Evolutionary conservation across 1,140 invertebrate genomes (phyloP), one percentile per base, ranked within the genome.

Genomic region (Globodera ellingtonae): DNA sequence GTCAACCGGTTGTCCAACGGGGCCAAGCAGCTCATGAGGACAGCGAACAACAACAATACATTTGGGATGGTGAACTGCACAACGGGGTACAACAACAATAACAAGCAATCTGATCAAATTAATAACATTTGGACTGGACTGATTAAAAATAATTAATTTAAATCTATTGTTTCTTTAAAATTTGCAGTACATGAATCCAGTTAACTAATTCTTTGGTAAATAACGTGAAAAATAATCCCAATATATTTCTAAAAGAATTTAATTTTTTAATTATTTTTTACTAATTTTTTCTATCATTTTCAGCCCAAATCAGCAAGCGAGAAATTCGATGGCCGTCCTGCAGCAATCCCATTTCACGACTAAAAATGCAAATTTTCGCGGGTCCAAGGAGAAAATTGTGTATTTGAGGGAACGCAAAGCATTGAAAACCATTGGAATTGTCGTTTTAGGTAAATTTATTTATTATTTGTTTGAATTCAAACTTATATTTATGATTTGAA

Each of bases 351-450:
- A 69, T 78, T 81, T 67, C 71, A 71, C 52, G 18, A 13, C 66
- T 59, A 77, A 77, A 77, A 77, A 77, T 77, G 75, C 75, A 59
- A 69, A 66, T 44, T 86, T 87, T 21, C 78, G 88, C 73, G 88
- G 87, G 15, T 87, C 85, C 13, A 89, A 89, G 59, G 87, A 89
- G 75, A 89, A 89, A 75, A 89, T 89, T 82, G 88, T 89, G 21
- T 89, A 89, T 73, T 46, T 89, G 59, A 73, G 90, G 21, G 91
- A 91, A 81, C 88, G 90, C 76, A 91, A 91, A 83, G 91, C 91
- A 4, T 89, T 91, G 7, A 91, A 91, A 81, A 91, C 91, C 3
- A 88, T 91, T 48, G 90, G 90, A 44, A 91, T 91, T 59, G 91
- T 91, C 21, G 90, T 91, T 18, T 75, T 89, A 72, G 91, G 90